Conservation (phyloP, 53 echinoderm and acorn worm genomes). For the Pentamera pediparva region DNA sequence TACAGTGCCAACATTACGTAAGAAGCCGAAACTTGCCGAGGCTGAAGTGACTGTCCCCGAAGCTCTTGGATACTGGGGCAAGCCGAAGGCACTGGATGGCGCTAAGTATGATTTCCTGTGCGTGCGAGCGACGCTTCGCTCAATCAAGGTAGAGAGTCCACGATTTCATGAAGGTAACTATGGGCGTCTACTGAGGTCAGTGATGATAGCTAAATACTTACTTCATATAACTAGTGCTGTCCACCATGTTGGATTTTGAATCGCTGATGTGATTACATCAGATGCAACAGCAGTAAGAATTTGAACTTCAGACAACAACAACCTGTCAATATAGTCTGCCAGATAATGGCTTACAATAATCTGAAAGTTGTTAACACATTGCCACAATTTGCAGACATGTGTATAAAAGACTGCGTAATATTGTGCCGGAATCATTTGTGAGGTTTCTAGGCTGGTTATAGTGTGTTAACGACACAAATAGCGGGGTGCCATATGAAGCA, state of each 20-base stretch:
- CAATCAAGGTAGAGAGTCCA: constrained; percentile 61
- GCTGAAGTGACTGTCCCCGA: constrained; percentile 59
- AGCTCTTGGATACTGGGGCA: constrained; percentile 97
- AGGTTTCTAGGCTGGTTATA: too few relatives aligned
- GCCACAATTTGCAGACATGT: too few relatives aligned
- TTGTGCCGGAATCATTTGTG: too few relatives aligned
- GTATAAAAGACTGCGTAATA: too few relatives aligned
- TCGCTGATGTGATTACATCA: not conserved
- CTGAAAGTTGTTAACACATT: too few relatives aligned
- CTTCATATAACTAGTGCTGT: not conserved
- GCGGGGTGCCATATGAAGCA: too few relatives aligned
- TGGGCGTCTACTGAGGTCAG: too few relatives aligned
- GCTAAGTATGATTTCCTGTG: constrained; percentile 96
- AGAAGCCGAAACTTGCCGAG: constrained; percentile 59
- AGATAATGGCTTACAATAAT: too few relatives aligned
- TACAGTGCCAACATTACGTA: constrained; percentile 80
- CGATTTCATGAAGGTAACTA: constrained; percentile 80
- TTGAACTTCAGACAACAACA: too few relatives aligned
- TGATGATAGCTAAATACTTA: not conserved
- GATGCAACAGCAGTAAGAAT: not conserved
- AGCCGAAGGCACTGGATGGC: constrained; percentile 76
- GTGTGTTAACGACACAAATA: too few relatives aligned
- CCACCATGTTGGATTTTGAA: not conserved
- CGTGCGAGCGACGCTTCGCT: constrained; percentile 74
- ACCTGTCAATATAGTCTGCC: too few relatives aligned